Evolutionary conservation across 2,113 vertebrate genomes (phyloP).

Genomic region (Trinectes maculatus): DNA sequence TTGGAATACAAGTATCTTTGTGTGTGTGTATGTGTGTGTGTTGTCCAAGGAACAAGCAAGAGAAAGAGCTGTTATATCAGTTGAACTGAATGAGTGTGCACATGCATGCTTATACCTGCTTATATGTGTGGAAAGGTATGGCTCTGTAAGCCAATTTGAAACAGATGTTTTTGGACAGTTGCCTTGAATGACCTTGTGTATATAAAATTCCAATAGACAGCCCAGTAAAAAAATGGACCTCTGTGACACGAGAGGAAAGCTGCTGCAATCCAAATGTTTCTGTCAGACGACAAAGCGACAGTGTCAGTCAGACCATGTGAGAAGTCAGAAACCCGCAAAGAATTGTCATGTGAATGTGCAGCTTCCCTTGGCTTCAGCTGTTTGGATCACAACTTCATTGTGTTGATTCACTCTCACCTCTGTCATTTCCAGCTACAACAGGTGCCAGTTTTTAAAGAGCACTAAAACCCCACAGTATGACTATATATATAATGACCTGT

Average conservation of each 20-base stretch:
- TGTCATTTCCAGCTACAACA: not conserved
- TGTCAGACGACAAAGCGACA: not conserved
- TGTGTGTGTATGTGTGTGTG: slow-evolving; percentile 19
- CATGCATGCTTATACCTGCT: slow-evolving; percentile 6
- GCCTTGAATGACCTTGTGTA: slow-evolving; percentile 16
- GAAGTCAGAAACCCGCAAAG: not conserved
- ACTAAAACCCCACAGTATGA: not conserved
- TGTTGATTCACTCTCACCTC: not conserved
- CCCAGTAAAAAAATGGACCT: not conserved
- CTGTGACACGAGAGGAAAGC: not conserved
- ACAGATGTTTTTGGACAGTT: slow-evolving; percentile 20
- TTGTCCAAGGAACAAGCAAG: slow-evolving; percentile 10
- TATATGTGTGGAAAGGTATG: not conserved
- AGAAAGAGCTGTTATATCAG: slow-evolving; percentile 36
- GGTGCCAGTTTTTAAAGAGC: not conserved
- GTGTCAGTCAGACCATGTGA: not conserved
- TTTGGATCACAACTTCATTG: no score
- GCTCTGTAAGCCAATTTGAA: slow-evolving; percentile 22
- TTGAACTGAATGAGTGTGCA: slow-evolving; percentile 9
- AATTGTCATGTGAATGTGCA: not conserved
- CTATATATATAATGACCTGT: no score
- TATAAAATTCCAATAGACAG: slow-evolving; percentile 8
- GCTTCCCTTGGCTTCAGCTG: not conserved
- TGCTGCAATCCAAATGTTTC: not conserved
- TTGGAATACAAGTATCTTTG: slow-evolving; percentile 33